phyloP scores from a whole-genome alignment of 2,113 vertebrate genomes.

The Procavia capensis region DNA sequence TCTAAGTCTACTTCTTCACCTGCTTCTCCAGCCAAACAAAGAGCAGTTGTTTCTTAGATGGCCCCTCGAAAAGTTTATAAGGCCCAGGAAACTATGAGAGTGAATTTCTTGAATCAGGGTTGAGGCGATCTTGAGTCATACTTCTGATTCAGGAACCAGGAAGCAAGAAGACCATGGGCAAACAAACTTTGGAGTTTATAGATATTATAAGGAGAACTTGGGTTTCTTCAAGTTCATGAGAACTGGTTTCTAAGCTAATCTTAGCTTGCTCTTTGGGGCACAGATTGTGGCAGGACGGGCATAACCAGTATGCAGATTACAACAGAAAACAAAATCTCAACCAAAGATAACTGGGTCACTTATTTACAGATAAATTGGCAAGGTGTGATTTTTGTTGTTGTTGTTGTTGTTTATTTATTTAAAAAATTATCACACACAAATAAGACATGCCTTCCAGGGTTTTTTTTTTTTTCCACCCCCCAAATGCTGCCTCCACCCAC shows the following conservation, averaged over 20 bases:
- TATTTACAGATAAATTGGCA: not conserved
- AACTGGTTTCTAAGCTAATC: not conserved
- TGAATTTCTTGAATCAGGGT: accelerated
- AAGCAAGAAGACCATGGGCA: accelerated
- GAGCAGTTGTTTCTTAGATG: not conserved
- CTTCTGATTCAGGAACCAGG: not conserved
- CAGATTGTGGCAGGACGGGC: accelerated
- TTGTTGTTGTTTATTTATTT: not conserved
- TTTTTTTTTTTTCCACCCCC: no score
- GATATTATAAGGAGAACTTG: accelerated
- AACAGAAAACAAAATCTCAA: not conserved
- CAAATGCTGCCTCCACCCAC: no score
- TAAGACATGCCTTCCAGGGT: no score
- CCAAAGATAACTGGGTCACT: not conserved
- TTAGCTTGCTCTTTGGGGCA: not conserved
- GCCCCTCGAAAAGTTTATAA: not conserved
- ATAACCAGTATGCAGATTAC: accelerated
- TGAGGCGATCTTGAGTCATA: accelerated
- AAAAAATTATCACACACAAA: not conserved
- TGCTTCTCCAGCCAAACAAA: not conserved
- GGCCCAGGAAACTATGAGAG: not conserved
- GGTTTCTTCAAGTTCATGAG: accelerated
- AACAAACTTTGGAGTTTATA: accelerated
- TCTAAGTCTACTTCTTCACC: not conserved
- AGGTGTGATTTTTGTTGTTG: not conserved